These are phyloP conservation scores for Balanococcus diminutus DNA, from an alignment of 2,888 invertebrate genomes.

Conservation along the genomic window DNA sequence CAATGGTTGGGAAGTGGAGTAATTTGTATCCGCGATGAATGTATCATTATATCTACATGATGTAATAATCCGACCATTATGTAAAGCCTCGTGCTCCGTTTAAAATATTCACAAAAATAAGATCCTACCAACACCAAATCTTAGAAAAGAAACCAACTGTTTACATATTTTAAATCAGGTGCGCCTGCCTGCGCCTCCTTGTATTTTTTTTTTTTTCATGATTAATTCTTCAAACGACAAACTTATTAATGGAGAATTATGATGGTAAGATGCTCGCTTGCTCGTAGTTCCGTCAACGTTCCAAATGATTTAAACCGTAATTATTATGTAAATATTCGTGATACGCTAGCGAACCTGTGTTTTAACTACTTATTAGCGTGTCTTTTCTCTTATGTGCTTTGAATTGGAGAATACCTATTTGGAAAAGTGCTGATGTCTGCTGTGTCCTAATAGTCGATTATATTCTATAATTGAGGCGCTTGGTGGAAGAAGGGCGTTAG, in stretches of 20 bases:
- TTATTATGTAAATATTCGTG: slow-evolving; percentile 31
- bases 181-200: not conserved
- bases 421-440: too few relatives aligned
- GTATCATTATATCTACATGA: not conserved
- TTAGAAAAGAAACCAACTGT: not conserved
- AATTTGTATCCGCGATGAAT: slow-evolving; percentile 26
- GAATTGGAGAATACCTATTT: not conserved
- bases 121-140: not conserved
- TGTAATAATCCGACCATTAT: slow-evolving; percentile 9
- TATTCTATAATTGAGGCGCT: too few relatives aligned
- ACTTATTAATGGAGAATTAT: not conserved
- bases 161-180: not conserved
- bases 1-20: slow-evolving; percentile 7
- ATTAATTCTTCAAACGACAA: not conserved
- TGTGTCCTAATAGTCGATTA: too few relatives aligned
- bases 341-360: not conserved
- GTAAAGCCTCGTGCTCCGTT: slow-evolving; percentile 6
- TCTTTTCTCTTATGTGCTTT: slow-evolving; percentile 37
- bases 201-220: not conserved
- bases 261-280: not conserved
- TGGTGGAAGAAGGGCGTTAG: too few relatives aligned
- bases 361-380: slow-evolving; percentile 17
- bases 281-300: slow-evolving; percentile 21
- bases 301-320: slow-evolving; percentile 9
- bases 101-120: not conserved